Conservation (phyloP, 2,113 vertebrate genomes). For the Ceratotherium simum region DNA sequence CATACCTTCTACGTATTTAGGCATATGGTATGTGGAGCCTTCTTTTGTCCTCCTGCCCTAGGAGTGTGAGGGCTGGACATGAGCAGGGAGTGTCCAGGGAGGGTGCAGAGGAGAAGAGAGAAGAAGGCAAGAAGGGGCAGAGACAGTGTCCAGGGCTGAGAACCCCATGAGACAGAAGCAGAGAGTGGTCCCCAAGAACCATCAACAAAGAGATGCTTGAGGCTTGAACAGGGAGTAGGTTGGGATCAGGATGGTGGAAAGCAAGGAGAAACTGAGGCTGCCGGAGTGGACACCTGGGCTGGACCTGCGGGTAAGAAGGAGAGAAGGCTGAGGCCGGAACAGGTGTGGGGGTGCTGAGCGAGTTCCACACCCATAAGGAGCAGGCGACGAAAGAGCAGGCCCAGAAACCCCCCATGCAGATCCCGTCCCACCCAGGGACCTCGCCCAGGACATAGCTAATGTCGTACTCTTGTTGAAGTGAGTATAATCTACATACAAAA, state of each 20-base stretch:
- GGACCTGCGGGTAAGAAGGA: too few relatives aligned
- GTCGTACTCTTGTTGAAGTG: neutral
- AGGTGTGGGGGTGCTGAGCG: fast-evolving
- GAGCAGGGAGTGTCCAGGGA: neutral
- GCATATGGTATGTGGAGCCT: too few relatives aligned
- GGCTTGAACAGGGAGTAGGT: neutral
- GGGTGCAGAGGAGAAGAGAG: neutral
- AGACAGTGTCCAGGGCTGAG: neutral
- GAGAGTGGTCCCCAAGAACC: neutral
- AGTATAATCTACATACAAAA: neutral
- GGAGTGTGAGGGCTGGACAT: neutral
- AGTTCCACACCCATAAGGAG: neutral
- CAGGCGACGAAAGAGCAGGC: neutral
- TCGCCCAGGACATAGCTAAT: neutral
- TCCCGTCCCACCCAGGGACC: neutral
- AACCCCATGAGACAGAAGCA: neutral
- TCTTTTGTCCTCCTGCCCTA: too few relatives aligned
- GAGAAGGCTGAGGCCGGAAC: neutral
- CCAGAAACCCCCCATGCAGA: neutral
- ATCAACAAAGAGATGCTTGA: neutral
- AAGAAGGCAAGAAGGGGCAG: neutral
- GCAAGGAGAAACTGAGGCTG: neutral
- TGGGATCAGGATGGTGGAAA: too few relatives aligned
- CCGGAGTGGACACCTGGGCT: neutral
- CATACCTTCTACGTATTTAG: neutral